phyloP scores from a whole-genome alignment of 2,797 vertebrate genomes.

The Chelon labrosus region DNA sequence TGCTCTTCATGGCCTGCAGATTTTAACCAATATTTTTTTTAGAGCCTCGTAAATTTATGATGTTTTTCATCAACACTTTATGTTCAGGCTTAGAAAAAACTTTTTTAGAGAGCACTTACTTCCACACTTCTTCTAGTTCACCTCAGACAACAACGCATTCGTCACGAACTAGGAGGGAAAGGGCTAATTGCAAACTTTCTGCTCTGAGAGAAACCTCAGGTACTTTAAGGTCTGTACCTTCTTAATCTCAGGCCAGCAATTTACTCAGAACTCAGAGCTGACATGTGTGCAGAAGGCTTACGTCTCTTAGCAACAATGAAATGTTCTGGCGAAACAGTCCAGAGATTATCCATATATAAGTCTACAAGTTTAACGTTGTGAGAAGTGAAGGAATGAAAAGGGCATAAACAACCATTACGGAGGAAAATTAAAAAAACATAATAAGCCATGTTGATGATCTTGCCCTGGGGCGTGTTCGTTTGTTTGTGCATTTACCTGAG shows the following conservation, averaged over 20 bases:
- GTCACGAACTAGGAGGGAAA: not conserved
- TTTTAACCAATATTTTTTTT: not conserved
- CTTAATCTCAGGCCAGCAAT: conserved; percentile 10
- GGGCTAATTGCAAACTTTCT: not conserved
- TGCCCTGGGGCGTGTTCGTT: not conserved
- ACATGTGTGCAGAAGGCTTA: conserved; percentile 4
- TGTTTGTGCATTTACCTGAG: conserved; percentile 84
- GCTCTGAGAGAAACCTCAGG: not conserved
- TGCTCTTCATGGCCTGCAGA: not conserved
- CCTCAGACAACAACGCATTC: not conserved
- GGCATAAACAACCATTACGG: conserved; percentile 19
- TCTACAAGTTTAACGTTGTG: conserved; percentile 3
- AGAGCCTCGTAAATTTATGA: not conserved
- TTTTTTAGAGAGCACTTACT: not conserved
- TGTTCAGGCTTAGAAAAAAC: not conserved
- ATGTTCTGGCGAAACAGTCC: not conserved
- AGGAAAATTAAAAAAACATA: conserved; percentile 10
- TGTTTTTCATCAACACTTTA: not conserved
- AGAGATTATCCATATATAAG: not conserved
- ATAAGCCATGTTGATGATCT: conserved; percentile 5
- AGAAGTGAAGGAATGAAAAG: not conserved
- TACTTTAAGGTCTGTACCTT: not conserved
- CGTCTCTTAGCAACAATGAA: conserved; percentile 53
- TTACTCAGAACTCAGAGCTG: not conserved
- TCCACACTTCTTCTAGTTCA: not conserved